These are phyloP conservation scores for Hapalemur alaotrensis DNA, from an alignment of 2,797 vertebrate genomes.

Conservation along the genomic window DNA sequence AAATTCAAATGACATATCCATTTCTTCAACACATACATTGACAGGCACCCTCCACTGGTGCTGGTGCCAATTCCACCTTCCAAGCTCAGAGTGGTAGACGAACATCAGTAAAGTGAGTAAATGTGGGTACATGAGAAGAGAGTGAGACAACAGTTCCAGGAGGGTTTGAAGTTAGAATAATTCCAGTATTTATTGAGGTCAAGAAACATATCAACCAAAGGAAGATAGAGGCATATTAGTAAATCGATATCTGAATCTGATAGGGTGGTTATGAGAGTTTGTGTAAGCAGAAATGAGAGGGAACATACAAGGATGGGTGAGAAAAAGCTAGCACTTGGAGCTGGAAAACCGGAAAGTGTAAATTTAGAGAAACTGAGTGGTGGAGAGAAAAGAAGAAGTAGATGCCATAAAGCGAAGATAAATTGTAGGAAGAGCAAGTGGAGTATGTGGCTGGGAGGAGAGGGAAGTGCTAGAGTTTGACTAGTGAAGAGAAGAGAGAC, in stretches of 20 bases:
- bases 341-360: neutral
- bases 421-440: neutral
- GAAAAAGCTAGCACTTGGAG: neutral
- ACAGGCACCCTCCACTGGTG: neutral
- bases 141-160: neutral
- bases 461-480: accelerated
- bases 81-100: neutral
- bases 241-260: neutral
- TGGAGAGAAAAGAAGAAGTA: neutral
- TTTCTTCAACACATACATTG: neutral
- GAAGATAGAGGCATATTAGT: neutral
- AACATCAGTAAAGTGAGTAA: neutral
- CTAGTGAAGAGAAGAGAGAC: neutral
- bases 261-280: neutral
- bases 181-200: neutral
- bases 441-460: neutral
- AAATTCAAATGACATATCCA: neutral
- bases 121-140: accelerated
- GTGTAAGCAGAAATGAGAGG: neutral
- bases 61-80: too few relatives aligned
- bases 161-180: neutral
- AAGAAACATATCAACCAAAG: neutral
- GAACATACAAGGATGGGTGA: neutral
- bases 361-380: neutral
- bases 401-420: neutral